Percentiles rank a stretch among this genome's conserved stretches.
Conservation (phyloP, 2,888 invertebrate species). For the Elmis aenea region DNA sequence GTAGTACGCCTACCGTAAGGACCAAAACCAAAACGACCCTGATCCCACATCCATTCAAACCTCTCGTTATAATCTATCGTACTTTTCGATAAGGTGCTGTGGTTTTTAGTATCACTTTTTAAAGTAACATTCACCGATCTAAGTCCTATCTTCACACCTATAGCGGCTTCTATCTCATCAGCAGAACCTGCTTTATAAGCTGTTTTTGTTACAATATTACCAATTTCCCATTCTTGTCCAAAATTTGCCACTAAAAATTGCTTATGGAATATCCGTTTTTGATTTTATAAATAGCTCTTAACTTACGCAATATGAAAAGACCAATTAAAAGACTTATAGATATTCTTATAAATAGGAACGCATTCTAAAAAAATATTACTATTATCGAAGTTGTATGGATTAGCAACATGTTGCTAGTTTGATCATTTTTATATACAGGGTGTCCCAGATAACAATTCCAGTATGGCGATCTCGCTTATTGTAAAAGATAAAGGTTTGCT, state of each 20-base stretch:
- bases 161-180: constrained; percentile 48
- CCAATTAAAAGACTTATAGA: constrained; percentile 43
- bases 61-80: constrained; percentile 58
- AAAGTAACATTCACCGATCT: constrained; percentile 57
- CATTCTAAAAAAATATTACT: constrained; percentile 38
- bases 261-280: not conserved
- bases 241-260: constrained; percentile 55
- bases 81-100: constrained; percentile 34
- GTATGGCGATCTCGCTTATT: no score
- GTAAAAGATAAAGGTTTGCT: no score
- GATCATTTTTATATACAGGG: no score
- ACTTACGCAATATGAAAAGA: constrained; percentile 37
- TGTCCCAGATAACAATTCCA: no score
- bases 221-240: constrained; percentile 58
- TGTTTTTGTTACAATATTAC: constrained; percentile 43
- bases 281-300: constrained; percentile 3
- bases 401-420: no score
- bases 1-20: constrained; percentile 48
- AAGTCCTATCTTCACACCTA: constrained; percentile 54
- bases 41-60: constrained; percentile 57
- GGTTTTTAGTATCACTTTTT: constrained; percentile 38
- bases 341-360: constrained; percentile 44
- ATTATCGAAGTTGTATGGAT: no score
- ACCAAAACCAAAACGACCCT: constrained; percentile 57
- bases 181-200: constrained; percentile 52